phyloP scores from a whole-genome alignment of 1,140 invertebrate species.

The Apis laboriosa region DNA sequence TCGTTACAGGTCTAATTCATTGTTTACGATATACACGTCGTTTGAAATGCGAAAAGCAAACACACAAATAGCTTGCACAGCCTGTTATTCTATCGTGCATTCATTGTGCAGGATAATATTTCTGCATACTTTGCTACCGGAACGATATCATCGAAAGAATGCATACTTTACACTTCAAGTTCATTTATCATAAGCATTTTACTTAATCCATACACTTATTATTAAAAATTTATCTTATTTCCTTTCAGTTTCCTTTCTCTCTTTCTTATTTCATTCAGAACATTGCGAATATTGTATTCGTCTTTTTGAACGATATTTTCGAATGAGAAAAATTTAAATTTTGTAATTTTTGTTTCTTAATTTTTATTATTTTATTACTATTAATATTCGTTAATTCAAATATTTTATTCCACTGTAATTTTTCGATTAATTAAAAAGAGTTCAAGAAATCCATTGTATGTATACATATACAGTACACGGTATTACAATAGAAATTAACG shows the following conservation, averaged over 20 bases:
- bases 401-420: too few relatives aligned
- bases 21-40: neutral
- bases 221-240: neutral
- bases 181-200: neutral
- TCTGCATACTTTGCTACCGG: constrained; percentile 9
- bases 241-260: neutral
- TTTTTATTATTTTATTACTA: too few relatives aligned
- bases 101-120: neutral
- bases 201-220: neutral
- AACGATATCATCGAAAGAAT: constrained; percentile 20
- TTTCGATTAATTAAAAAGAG: too few relatives aligned
- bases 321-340: too few relatives aligned
- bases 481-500: neutral
- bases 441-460: too few relatives aligned
- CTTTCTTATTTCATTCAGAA: neutral
- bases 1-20: constrained; percentile 3
- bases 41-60: constrained; percentile 11
- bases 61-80: neutral
- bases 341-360: too few relatives aligned
- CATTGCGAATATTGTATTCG: too few relatives aligned
- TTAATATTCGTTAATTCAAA: too few relatives aligned
- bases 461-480: neutral
- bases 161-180: neutral
- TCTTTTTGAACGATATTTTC: too few relatives aligned
- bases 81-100: neutral